phyloP scores from a whole-genome alignment of 2,113 vertebrate species.

The Uropsilus gracilis region DNA sequence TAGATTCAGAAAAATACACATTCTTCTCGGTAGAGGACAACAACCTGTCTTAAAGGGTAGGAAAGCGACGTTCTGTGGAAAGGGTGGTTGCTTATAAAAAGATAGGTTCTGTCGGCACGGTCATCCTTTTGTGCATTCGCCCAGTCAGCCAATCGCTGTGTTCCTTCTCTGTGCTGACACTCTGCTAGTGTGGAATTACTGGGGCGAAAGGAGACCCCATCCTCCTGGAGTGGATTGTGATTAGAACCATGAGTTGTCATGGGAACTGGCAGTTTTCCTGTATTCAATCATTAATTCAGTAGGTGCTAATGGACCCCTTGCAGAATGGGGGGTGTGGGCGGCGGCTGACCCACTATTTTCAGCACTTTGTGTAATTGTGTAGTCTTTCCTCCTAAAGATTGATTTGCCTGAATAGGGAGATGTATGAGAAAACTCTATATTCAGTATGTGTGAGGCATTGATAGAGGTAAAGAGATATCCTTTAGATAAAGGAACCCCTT shows the following conservation, averaged over 20 bases:
- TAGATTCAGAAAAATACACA: neutral
- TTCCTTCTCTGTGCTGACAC: too few species aligned
- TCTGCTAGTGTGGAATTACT: neutral
- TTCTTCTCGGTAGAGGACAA: neutral
- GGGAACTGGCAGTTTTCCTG: neutral
- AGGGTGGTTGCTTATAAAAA: neutral
- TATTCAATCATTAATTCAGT: neutral
- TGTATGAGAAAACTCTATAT: neutral
- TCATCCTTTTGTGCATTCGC: neutral
- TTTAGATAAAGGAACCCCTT: too few species aligned
- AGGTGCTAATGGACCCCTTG: neutral
- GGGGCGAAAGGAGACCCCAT: neutral
- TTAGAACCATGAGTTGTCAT: neutral
- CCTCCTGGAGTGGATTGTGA: neutral
- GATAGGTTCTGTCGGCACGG: neutral
- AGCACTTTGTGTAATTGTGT: too few species aligned
- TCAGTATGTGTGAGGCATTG: too few species aligned
- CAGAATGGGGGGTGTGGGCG: too few species aligned
- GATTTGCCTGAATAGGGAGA: neutral
- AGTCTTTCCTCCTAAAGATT: neutral
- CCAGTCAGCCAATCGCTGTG: neutral
- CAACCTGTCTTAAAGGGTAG: neutral
- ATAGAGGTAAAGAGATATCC: too few species aligned
- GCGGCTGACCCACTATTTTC: too few species aligned
- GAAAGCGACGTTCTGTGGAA: neutral